Conservation (phyloP, 1,140 invertebrate genomes). For the Tyrophagus putrescentiae region DNA sequence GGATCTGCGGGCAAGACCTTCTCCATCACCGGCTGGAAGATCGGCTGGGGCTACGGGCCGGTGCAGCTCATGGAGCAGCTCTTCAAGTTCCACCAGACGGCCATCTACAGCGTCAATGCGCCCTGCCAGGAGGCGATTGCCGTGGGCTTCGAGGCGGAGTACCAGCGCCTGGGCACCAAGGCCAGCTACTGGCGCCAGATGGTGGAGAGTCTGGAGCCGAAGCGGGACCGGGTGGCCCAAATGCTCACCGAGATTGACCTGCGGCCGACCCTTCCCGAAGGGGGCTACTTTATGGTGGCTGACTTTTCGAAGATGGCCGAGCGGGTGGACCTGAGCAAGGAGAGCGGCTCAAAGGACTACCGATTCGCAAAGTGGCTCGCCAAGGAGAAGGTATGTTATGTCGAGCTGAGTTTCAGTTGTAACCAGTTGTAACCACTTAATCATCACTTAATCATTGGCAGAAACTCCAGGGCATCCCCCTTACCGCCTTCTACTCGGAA, state of each 20-base stretch:
- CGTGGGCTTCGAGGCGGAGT: constrained; percentile 21
- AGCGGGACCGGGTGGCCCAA: constrained; percentile 63
- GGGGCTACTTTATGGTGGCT: constrained; percentile 88
- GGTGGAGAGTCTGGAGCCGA: constrained; percentile 54
- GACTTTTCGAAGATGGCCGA: constrained; percentile 56
- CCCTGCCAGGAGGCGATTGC: constrained; percentile 36
- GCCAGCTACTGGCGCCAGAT: constrained; percentile 73
- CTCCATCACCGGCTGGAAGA: constrained; percentile 86
- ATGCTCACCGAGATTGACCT: constrained; percentile 52
- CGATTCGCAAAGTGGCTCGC: constrained; percentile 11
- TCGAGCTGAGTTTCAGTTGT: no score
- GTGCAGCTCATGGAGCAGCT: constrained; percentile 45
- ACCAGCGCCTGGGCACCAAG: constrained; percentile 46
- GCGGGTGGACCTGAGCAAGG: neutral
- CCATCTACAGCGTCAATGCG: constrained; percentile 70
- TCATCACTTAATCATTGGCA: no score
- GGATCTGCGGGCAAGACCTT: constrained; percentile 94
- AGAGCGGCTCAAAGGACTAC: constrained; percentile 15
- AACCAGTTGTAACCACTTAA: no score
- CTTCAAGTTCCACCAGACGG: constrained; percentile 71
- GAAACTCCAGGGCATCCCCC: constrained; percentile 78
- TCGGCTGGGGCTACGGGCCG: constrained; percentile 81
- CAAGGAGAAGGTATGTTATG: no score
- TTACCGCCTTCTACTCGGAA: constrained; percentile 74
- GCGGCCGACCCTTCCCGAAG: constrained; percentile 79